These are phyloP conservation scores for Tricholauxania praeusta DNA, from an alignment of 2,888 invertebrate genomes.

Conservation along the genomic window DNA sequence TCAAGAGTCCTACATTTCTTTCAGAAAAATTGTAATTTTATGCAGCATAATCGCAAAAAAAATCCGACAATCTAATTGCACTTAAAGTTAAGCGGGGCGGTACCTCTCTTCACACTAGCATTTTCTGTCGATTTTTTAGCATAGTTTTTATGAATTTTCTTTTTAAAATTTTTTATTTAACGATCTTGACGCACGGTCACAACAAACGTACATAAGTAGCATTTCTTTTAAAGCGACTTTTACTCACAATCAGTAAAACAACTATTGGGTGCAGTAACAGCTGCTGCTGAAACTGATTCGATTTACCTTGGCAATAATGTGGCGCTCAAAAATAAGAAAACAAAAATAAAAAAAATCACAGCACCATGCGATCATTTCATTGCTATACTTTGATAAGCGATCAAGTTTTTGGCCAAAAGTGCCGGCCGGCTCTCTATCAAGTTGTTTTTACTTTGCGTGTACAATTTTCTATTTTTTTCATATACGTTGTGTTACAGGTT, in stretches of 20 bases:
- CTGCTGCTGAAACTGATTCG: slow-evolving; percentile 4
- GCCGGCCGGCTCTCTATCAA: slow-evolving; percentile 51
- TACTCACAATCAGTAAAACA: background rate
- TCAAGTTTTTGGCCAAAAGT: slow-evolving; percentile 44
- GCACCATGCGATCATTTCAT: slow-evolving; percentile 19
- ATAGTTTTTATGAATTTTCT: background rate
- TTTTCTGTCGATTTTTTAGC: slow-evolving; percentile 2
- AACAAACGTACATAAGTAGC: background rate
- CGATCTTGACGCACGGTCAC: slow-evolving; percentile 18
- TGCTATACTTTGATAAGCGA: slow-evolving; percentile 22
- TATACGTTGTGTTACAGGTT: background rate
- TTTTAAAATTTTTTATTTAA: background rate
- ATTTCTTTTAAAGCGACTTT: slow-evolving; percentile 17
- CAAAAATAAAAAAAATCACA: too few species aligned
- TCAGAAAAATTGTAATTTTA: background rate
- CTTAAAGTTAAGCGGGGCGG: background rate
- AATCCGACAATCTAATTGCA: background rate
- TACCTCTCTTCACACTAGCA: slow-evolving; percentile 3
- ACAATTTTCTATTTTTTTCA: background rate
- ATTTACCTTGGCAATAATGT: background rate
- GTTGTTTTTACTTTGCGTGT: background rate
- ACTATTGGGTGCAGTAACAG: slow-evolving; percentile 12
- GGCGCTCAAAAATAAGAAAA: background rate
- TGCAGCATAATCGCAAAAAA: background rate
- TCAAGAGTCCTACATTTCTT: background rate